A percentile compares a stretch with the other conserved stretches of the same genome.
Evolutionary conservation across 1,140 invertebrate genomes (phyloP).

Genomic region (Bombus consobrinus): DNA sequence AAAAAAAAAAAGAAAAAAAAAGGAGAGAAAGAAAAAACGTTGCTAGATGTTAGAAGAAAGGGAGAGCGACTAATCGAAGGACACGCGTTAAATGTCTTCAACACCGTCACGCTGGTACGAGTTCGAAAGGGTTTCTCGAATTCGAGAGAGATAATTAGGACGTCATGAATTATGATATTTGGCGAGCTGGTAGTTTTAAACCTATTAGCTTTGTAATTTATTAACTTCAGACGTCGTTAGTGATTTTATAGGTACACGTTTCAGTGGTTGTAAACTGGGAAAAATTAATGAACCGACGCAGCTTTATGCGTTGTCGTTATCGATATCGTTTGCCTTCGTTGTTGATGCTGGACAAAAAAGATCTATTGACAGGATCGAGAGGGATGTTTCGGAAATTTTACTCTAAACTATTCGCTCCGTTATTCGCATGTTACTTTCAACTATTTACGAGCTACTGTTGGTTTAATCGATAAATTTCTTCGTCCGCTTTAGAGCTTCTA

Average conservation of each 20-base stretch:
- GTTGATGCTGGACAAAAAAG: not conserved
- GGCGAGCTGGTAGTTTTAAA: not conserved
- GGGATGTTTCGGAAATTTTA: not conserved
- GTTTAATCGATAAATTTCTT: not conserved
- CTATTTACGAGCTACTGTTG: no score
- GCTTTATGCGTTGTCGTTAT: not conserved
- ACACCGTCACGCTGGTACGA: constrained; percentile 36
- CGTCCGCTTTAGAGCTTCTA: not conserved
- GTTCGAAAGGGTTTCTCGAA: constrained; percentile 16
- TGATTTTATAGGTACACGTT: not conserved
- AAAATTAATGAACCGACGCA: constrained; percentile 4
- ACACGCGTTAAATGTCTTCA: constrained; percentile 56
- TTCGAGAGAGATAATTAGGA: constrained; percentile 16
- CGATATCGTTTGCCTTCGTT: not conserved
- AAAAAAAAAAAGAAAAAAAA: constrained; percentile 19
- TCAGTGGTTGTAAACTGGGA: not conserved
- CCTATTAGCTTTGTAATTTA: not conserved
- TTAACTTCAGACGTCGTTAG: not conserved
- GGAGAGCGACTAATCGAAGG: constrained; percentile 55
- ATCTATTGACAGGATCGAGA: not conserved
- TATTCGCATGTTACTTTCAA: not conserved
- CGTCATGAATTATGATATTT: constrained; percentile 18
- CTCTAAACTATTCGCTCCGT: not conserved
- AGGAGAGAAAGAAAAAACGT: constrained; percentile 5
- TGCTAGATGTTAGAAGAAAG: constrained; percentile 41